Percentiles rank a stretch among this genome's conserved stretches.
phyloP scores from a whole-genome alignment of 2,888 invertebrate genomes.

The Dolichopus griseipennis region DNA sequence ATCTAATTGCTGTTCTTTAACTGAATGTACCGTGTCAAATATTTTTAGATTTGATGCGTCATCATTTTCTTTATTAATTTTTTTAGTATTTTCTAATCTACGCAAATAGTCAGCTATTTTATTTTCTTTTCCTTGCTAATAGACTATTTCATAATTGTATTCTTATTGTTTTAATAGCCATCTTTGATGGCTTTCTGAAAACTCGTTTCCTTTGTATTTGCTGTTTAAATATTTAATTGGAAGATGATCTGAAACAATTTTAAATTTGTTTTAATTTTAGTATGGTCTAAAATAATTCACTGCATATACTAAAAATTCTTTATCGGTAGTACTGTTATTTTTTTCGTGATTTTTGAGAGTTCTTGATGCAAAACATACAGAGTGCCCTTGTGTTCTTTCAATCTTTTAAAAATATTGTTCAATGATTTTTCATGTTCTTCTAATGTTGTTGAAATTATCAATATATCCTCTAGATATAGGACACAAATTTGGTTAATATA shows the following conservation, averaged over 20 bases:
- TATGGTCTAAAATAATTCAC: no score
- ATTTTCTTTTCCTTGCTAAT: constrained; percentile 15
- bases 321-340: constrained; percentile 7
- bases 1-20: no score
- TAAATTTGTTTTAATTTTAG: no score
- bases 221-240: no score
- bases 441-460: constrained; percentile 13
- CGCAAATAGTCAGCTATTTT: background rate
- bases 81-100: no score
- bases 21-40: constrained; percentile 16
- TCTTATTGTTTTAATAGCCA: constrained; percentile 14
- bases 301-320: background rate
- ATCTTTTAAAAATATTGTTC: constrained; percentile 11
- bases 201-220: no score
- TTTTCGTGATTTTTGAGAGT: background rate
- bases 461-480: constrained; percentile 12
- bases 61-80: no score
- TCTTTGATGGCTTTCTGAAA: constrained; percentile 2
- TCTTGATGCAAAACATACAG: background rate
- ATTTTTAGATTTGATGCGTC: background rate
- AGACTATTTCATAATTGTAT: constrained; percentile 17
- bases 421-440: constrained; percentile 13
- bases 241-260: no score
- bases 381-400: constrained; percentile 9
- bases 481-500: constrained; percentile 16